phyloP scores from a whole-genome alignment of 2,888 invertebrate species.

The Axea sp. region DNA sequence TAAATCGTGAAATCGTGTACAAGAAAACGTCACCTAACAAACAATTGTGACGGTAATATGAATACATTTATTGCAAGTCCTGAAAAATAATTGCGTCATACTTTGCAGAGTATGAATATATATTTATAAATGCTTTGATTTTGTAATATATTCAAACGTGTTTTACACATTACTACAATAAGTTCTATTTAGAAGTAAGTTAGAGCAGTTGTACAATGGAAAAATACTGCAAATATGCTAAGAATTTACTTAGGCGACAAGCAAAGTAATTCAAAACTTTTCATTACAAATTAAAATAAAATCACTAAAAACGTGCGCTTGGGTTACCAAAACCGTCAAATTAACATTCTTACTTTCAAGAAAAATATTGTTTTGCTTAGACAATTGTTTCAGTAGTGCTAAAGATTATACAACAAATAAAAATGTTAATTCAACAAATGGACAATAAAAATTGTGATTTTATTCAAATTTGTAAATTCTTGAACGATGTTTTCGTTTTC shows the following conservation, averaged over 20 bases:
- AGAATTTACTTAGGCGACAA: constrained; percentile 2
- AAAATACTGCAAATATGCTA: constrained; percentile 6
- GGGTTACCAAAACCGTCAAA: too few relatives aligned
- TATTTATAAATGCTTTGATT: constrained; percentile 17
- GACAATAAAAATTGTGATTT: constrained; percentile 4
- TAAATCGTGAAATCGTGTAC: constrained; percentile 17
- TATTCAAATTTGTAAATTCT: constrained; percentile 11
- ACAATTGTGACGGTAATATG: constrained; percentile 15
- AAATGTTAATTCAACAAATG: too few relatives aligned
- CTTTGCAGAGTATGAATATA: neutral
- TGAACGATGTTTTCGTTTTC: neutral
- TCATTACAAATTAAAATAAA: constrained; percentile 1
- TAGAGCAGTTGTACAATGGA: constrained; percentile 22
- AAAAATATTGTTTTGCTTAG: too few relatives aligned
- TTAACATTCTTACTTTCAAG: too few relatives aligned
- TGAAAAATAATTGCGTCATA: constrained; percentile 2
- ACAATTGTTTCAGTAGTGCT: too few relatives aligned
- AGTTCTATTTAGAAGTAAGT: constrained; percentile 6
- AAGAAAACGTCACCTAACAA: constrained; percentile 15
- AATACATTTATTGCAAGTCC: constrained; percentile 26
- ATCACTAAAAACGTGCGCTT: neutral
- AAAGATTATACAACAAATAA: too few relatives aligned
- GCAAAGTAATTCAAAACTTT: constrained; percentile 6
- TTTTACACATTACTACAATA: constrained; percentile 27
- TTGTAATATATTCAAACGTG: constrained; percentile 5